Conservation (phyloP, 2,113 vertebrate species). For the Copsychus sechellarum region DNA sequence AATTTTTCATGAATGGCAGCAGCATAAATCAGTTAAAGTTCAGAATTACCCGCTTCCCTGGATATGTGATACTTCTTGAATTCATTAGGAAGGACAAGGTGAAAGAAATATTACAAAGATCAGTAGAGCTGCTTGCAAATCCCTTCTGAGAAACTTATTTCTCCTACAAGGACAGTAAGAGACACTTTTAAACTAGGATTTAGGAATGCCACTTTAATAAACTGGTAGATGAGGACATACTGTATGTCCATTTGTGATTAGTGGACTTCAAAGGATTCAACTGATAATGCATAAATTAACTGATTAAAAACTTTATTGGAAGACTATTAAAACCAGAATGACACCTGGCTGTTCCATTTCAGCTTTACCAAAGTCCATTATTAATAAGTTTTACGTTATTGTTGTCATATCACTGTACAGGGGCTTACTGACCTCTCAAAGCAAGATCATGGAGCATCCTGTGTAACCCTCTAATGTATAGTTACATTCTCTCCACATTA, state of each 20-base stretch:
- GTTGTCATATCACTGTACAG: not conserved
- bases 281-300: not conserved
- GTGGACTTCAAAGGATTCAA: not conserved
- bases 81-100: not conserved
- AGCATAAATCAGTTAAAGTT: not conserved
- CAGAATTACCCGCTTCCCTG: not conserved
- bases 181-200: not conserved
- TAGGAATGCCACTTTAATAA: not conserved
- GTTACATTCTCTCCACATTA: not conserved
- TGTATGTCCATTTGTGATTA: not conserved
- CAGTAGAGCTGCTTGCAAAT: not conserved
- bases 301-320: not conserved
- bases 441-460: not conserved
- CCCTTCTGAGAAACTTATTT: not conserved
- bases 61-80: not conserved
- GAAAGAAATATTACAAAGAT: constrained; percentile 3
- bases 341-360: not conserved
- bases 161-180: not conserved
- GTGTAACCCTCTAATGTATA: not conserved
- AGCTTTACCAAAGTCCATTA: not conserved
- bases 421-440: not conserved
- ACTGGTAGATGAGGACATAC: not conserved
- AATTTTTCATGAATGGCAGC: not conserved
- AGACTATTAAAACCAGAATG: not conserved
- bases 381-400: not conserved